phyloP scores from a whole-genome alignment of 1,140 invertebrate species.

The Idris sp. region DNA sequence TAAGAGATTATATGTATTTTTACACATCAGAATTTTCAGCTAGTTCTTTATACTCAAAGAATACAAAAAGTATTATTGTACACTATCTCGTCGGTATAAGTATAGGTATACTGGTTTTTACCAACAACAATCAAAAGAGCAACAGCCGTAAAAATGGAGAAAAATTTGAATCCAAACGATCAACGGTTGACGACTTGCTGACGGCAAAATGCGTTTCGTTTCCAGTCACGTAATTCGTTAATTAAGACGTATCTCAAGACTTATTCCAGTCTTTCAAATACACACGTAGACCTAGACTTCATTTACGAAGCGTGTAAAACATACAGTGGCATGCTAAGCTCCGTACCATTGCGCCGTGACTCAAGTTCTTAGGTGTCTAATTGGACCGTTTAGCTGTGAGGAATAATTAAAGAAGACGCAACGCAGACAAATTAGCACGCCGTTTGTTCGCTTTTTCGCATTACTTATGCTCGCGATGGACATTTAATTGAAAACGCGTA shows the following conservation, averaged over 20 bases:
- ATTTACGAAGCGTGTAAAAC: conserved; percentile 53
- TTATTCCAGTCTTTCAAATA: conserved; percentile 39
- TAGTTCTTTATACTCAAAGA: no score
- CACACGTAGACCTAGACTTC: conserved; percentile 45
- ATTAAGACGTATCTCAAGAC: conserved; percentile 42
- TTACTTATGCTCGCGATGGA: conserved; percentile 27
- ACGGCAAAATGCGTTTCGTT: no score
- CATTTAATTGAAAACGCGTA: conserved; percentile 27
- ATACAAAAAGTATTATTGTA: no score
- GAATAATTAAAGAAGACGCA: conserved; percentile 57
- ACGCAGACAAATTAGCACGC: conserved; percentile 24
- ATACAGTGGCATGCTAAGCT: conserved; percentile 29
- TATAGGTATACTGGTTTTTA: no score
- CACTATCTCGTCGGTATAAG: no score
- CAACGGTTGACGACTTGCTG: no score
- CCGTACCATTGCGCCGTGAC: conserved; percentile 31
- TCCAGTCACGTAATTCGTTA: conserved; percentile 56
- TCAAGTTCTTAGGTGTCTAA: conserved; percentile 57
- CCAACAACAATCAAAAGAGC: no score
- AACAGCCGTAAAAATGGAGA: no score
- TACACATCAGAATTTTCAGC: no score
- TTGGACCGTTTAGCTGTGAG: conserved; percentile 54
- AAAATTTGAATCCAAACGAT: no score
- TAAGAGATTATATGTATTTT: no score
- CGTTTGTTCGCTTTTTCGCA: conserved; percentile 19